Percentiles rank a stretch among this genome's conserved stretches.
phyloP scores from a whole-genome alignment of 23 tunicate species.

The Botrylloides violaceus region DNA sequence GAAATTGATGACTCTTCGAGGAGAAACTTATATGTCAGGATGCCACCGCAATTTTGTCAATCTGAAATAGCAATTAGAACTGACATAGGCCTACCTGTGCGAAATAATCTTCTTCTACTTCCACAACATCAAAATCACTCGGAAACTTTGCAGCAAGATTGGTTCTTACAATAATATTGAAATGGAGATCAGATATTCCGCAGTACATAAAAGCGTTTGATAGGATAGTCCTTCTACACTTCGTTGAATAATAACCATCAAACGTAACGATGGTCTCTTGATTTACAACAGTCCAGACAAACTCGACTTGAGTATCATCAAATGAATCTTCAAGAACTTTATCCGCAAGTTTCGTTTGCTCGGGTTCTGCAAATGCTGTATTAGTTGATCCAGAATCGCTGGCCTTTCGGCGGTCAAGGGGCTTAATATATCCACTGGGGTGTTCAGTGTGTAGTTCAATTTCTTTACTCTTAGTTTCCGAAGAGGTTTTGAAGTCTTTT shows the following conservation, averaged over 20 bases:
- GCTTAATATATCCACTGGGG: neutral
- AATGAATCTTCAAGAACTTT: no score
- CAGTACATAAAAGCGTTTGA: conserved; percentile 5
- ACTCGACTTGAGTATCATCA: neutral
- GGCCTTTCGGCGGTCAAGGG: neutral
- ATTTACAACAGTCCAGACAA: neutral
- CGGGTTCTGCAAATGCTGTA: no score
- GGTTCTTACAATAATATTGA: conserved; percentile 36
- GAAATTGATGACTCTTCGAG: no score
- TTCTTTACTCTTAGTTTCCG: neutral
- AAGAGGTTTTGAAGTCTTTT: no score
- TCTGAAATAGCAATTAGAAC: no score
- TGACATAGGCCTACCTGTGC: conserved; percentile 25
- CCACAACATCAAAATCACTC: conserved; percentile 80
- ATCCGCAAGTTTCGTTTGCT: no score
- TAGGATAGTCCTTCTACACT: conserved; percentile 22
- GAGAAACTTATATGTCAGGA: no score
- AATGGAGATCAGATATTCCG: conserved; percentile 11
- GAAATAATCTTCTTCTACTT: conserved; percentile 24
- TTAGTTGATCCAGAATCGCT: no score
- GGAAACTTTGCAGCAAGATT: conserved; percentile 60
- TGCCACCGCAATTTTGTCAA: no score
- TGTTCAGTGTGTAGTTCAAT: neutral
- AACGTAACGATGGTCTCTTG: conserved; percentile 49
- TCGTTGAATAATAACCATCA: conserved; percentile 64